Conservation (phyloP, 2,797 vertebrate genomes). For the Nannoperca obscura region DNA sequence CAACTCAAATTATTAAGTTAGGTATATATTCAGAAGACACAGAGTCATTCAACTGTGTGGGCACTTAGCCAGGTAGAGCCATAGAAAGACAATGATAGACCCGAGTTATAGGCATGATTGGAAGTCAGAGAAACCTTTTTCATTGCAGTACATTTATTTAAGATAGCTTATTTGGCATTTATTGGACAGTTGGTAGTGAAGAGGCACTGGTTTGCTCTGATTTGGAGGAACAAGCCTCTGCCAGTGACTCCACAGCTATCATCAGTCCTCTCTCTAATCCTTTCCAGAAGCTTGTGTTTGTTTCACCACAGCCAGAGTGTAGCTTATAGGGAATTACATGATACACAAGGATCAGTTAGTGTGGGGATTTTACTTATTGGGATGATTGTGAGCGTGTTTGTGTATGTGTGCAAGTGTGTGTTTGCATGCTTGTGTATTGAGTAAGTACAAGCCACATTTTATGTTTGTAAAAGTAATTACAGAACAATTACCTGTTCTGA, state of each 20-base stretch:
- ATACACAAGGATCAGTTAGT: conserved; percentile 57
- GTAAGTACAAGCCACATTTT: conserved; percentile 4
- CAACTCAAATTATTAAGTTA: too few relatives aligned
- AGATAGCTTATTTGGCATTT: not conserved
- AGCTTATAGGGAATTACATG: conserved; percentile 64
- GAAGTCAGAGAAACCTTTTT: not conserved
- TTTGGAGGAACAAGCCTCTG: conserved; percentile 2
- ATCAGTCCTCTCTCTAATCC: conserved; percentile 41
- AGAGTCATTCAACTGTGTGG: too few relatives aligned
- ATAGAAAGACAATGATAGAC: too few relatives aligned
- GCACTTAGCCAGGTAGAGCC: too few relatives aligned
- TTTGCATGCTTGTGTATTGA: conserved; percentile 3
- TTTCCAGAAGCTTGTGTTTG: conserved; percentile 46
- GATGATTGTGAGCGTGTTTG: conserved; percentile 47
- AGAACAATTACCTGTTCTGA: conserved; percentile 7
- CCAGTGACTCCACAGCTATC: conserved; percentile 13
- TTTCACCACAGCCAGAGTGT: conserved; percentile 46
- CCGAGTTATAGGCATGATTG: not conserved
- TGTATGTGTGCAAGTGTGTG: conserved; percentile 21
- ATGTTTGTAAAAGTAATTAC: conserved; percentile 12
- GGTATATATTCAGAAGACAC: too few relatives aligned
- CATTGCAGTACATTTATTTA: not conserved
- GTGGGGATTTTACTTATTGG: conserved; percentile 56
- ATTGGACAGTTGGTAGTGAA: not conserved
- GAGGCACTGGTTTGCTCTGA: not conserved